phyloP scores from a whole-genome alignment of 2,888 invertebrate species.

The Catocala nupta region DNA sequence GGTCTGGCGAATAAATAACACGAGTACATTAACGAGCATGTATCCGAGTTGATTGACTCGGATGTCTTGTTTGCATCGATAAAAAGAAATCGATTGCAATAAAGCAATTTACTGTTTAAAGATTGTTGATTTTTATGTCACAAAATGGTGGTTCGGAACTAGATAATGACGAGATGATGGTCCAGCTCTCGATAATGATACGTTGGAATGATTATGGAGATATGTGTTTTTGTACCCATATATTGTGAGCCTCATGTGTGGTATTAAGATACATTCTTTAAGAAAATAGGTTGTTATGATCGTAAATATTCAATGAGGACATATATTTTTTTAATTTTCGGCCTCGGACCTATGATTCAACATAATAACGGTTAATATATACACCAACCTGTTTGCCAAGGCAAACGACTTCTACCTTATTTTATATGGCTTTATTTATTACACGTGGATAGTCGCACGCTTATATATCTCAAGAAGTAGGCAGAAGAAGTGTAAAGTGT shows the following conservation, averaged over 20 bases:
- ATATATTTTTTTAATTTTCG: no score
- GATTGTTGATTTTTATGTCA: constrained; percentile 54
- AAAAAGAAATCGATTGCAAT: constrained; percentile 45
- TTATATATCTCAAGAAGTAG: no score
- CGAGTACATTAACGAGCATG: constrained; percentile 46
- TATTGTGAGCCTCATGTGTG: constrained; percentile 41
- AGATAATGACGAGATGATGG: constrained; percentile 46
- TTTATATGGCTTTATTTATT: no score
- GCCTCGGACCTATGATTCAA: no score
- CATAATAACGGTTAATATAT: no score
- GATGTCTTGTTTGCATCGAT: constrained; percentile 39
- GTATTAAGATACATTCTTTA: constrained; percentile 27
- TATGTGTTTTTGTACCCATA: constrained; percentile 37
- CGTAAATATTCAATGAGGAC: not conserved
- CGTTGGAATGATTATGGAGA: constrained; percentile 48
- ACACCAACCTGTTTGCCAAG: no score
- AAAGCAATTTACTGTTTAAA: constrained; percentile 50
- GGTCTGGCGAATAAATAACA: constrained; percentile 51
- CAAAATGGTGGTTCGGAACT: constrained; percentile 43
- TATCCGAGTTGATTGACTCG: constrained; percentile 46
- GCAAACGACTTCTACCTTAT: no score
- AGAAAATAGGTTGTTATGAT: not conserved
- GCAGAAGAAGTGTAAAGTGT: no score
- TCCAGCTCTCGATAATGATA: constrained; percentile 51
- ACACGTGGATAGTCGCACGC: no score